phyloP scores from a whole-genome alignment of 30 jellyfish, hydroid and myxozoan species.

The Mastigias papua region DNA sequence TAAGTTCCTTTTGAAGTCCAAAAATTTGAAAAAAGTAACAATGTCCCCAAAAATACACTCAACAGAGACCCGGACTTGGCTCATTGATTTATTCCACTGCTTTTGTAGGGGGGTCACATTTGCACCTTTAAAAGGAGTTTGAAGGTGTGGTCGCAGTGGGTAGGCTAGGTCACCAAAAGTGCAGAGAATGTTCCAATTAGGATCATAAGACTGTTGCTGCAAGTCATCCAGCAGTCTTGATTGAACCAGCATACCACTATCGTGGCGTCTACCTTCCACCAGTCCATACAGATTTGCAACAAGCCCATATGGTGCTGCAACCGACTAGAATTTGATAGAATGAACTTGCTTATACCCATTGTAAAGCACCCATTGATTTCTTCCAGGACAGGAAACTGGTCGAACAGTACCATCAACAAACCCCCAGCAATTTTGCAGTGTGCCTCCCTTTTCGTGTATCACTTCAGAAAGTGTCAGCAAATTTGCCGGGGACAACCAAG shows the following conservation, averaged over 20 bases:
- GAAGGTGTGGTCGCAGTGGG: too few relatives aligned
- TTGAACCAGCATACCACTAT: constrained; percentile 38
- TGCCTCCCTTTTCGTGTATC: constrained; percentile 39
- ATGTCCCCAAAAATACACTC: constrained; percentile 90
- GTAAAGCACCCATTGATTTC: constrained; percentile 73
- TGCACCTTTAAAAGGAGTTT: constrained; percentile 39
- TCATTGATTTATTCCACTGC: constrained; percentile 60
- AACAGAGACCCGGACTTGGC: constrained; percentile 70
- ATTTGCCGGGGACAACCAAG: constrained; percentile 33
- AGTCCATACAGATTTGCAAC: constrained; percentile 75
- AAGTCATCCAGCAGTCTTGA: constrained; percentile 45
- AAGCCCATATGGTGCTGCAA: constrained; percentile 82
- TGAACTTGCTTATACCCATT: constrained; percentile 88
- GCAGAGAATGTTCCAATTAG: constrained; percentile 31
- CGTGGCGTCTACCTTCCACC: constrained; percentile 47
- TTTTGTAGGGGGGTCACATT: constrained; percentile 46
- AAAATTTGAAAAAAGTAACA: constrained; percentile 59
- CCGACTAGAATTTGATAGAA: constrained; percentile 74
- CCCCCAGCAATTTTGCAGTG: constrained; percentile 60
- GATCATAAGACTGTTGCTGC: constrained; percentile 23
- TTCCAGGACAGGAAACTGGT: constrained; percentile 82
- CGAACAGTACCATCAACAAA: too few relatives aligned
- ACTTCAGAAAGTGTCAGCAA: constrained; percentile 32
- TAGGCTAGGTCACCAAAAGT: constrained; percentile 78
- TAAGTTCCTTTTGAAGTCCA: too few relatives aligned